Base-by-base conservation (phyloP, 1,140 invertebrate species). In the Formica selysi region DNA sequence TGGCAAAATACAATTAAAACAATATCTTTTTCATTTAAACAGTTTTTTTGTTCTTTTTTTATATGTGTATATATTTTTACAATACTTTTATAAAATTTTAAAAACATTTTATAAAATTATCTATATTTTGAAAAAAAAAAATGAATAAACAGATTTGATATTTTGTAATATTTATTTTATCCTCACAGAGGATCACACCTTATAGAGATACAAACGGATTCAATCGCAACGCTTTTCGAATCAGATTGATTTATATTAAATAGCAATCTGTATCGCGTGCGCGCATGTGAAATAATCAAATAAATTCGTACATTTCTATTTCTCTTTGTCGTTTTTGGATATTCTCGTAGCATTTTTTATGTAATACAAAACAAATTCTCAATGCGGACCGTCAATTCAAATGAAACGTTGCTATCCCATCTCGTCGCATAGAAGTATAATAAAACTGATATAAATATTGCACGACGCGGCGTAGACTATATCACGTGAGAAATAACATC, bases 391-490 rank as follows among this genome's bases (percentile, higher is more conserved):
- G 36, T 57, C 71, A 81, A 81, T 44, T n/a, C 22, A 5, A 26
- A 1, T 41, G 19, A 3, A 22, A 7, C 16, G 32, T 38, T 57
- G 64, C 48, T 26, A 57, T 67, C 36, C 6, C 29, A 38, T 57
- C 16, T 11, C 11, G 22, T 11, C 16, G 13, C 51, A 51, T 44
- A 71, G 22, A 81, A 81, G 67, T 54, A 41, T 71, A 80, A 80
- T 80, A 71, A 81, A 81, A 81, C 51, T 36, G 65, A 67, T 51
- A 71, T 81, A 81, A 61, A 81, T 81, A 80, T 59, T 38, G 51
- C 78, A 19, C 19, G 67, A 71, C 67, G 16, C 38, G 44, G 7
- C 76, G 4, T 5, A 19, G 26, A 59, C 13, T 59, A 59, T 32
- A 57, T 70, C 48, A 80, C 32, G 13, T 16, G 78, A 32, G 51